Evolutionary conservation across 2,797 vertebrate species (phyloP).

Genomic region (Halcyon badia): DNA sequence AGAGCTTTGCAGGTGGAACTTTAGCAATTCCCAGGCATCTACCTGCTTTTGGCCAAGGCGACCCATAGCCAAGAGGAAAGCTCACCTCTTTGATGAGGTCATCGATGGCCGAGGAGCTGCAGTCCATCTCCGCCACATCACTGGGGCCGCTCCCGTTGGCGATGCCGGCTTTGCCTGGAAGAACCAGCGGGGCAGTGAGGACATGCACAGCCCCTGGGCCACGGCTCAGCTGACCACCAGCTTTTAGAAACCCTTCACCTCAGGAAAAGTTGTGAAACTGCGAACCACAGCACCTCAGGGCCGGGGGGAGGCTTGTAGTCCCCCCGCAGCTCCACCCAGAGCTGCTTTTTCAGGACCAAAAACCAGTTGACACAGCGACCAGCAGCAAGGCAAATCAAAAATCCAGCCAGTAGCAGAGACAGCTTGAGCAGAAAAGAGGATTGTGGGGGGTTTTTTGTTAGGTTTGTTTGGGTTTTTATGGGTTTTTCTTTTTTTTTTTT

Average conservation of each 20-base stretch:
- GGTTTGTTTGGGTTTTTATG: no score
- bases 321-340: neutral
- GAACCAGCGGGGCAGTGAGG: neutral
- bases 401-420: neutral
- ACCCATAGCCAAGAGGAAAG: accelerated
- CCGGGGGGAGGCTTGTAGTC: neutral
- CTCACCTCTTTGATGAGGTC: constrained; percentile 93
- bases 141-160: constrained; percentile 60
- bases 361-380: accelerated
- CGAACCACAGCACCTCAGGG: neutral
- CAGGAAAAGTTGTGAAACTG: neutral
- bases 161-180: constrained; percentile 83
- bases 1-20: accelerated
- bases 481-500: neutral
- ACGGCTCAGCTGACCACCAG: accelerated
- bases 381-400: neutral
- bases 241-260: neutral
- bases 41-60: accelerated
- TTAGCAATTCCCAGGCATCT: accelerated
- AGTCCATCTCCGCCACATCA: constrained; percentile 88
- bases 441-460: neutral
- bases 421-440: neutral
- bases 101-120: constrained; percentile 86
- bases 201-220: neutral
- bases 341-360: neutral